phyloP scores from a whole-genome alignment of 2,113 vertebrate genomes.

The Dicentrarchus labrax region DNA sequence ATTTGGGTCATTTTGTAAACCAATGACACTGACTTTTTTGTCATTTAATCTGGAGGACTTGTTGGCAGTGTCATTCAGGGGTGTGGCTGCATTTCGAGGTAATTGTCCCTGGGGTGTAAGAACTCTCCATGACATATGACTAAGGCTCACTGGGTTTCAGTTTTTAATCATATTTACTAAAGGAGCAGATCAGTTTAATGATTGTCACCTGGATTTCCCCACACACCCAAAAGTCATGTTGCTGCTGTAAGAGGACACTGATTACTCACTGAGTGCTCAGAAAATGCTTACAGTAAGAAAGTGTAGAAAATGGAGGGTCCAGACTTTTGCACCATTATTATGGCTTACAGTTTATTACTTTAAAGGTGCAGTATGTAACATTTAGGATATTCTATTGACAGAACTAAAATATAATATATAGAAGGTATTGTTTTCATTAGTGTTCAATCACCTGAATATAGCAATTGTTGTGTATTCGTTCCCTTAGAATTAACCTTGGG shows the following conservation, averaged over 20 bases:
- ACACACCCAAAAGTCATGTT: neutral
- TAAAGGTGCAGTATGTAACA: too few species aligned
- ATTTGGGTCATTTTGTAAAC: neutral
- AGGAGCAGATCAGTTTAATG: slow-evolving; percentile 25
- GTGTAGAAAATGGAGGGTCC: neutral
- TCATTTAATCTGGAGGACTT: neutral
- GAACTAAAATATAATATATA: too few species aligned
- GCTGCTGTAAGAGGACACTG: slow-evolving; percentile 1
- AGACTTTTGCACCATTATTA: neutral
- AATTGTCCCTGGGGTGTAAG: neutral
- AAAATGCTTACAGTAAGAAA: neutral
- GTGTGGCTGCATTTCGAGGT: neutral
- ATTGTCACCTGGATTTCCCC: slow-evolving; percentile 31
- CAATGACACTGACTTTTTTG: neutral
- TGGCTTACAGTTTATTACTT: neutral
- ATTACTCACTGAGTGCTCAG: neutral
- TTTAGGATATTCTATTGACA: too few species aligned
- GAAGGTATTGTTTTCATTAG: too few species aligned
- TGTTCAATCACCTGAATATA: too few species aligned
- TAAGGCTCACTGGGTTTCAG: slow-evolving; percentile 14
- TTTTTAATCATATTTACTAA: slow-evolving; percentile 32
- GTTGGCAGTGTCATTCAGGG: neutral
- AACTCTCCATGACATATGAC: slow-evolving; percentile 9
- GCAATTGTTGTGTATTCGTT: too few species aligned
- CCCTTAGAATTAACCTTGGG: too few species aligned